phyloP scores from a whole-genome alignment of 2,888 invertebrate genomes.

The Drosophila hawaiiensis region DNA sequence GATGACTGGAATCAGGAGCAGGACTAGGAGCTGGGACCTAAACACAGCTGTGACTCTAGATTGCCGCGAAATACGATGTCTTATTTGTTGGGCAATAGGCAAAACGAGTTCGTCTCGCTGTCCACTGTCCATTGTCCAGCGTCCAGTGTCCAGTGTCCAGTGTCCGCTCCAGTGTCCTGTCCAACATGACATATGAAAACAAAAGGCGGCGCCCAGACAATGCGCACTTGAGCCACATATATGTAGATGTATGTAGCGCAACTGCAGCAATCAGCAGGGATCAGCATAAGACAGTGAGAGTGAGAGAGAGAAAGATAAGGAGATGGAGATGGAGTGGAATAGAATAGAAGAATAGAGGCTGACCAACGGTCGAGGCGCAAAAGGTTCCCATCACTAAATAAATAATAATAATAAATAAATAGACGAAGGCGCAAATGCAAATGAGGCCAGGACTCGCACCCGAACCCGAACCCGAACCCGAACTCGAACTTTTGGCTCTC shows the following conservation, averaged over 20 bases:
- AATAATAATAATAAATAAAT: constrained; percentile 54
- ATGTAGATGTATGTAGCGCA: neutral
- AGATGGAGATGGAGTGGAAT: constrained; percentile 10
- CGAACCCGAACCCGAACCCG: constrained; percentile 3
- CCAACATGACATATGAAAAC: constrained; percentile 76
- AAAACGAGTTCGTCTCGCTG: constrained; percentile 46
- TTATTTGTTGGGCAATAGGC: constrained; percentile 45
- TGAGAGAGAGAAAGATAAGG: neutral
- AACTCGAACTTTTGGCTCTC: constrained; percentile 1
- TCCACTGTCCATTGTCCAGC: neutral
- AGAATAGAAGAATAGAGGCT: constrained; percentile 19
- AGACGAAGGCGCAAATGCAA: constrained; percentile 69
- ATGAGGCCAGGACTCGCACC: constrained; percentile 42
- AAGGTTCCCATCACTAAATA: constrained; percentile 54
- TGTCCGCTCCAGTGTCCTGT: constrained; percentile 45
- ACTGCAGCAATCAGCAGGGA: constrained; percentile 21
- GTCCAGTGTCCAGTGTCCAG: constrained; percentile 6
- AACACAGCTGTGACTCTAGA: constrained; percentile 64
- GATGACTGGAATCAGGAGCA: neutral
- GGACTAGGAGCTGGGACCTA: neutral
- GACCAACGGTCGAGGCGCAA: constrained; percentile 53
- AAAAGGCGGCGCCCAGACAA: constrained; percentile 48
- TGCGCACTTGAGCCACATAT: constrained; percentile 28
- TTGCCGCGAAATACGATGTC: constrained; percentile 72
- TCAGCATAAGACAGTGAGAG: constrained; percentile 10